Conservation (phyloP, 2,797 vertebrate genomes). For the Syngnathus acus region DNA sequence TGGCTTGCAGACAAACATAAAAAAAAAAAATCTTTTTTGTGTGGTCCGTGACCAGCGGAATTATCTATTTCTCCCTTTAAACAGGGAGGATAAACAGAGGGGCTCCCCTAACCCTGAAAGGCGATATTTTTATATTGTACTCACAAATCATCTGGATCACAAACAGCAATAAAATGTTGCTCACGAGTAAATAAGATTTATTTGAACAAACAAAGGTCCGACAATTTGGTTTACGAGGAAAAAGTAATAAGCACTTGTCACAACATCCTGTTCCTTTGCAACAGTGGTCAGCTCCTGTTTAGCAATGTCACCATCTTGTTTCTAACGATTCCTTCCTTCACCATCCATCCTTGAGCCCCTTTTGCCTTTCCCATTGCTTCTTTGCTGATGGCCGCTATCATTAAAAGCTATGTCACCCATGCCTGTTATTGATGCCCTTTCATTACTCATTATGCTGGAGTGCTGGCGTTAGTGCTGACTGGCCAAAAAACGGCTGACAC, state of each 20-base stretch:
- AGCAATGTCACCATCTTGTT: conserved; percentile 6
- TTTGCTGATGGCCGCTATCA: conserved; percentile 57
- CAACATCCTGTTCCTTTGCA: background rate
- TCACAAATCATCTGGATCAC: conserved; percentile 3
- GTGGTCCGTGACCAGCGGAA: too few species aligned
- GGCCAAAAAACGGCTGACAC: conserved; percentile 32
- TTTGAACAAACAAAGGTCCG: conserved; percentile 1
- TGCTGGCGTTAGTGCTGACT: conserved; percentile 61
- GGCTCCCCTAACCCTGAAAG: background rate
- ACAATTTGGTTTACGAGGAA: background rate
- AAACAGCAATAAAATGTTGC: background rate
- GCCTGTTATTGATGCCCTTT: conserved; percentile 63
- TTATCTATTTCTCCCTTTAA: too few species aligned
- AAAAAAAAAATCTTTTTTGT: too few species aligned
- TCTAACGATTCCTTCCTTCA: conserved; percentile 7
- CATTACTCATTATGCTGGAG: conserved; percentile 62
- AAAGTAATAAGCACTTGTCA: background rate
- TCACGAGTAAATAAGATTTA: conserved; percentile 1
- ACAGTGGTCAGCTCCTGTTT: background rate
- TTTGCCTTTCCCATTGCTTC: conserved; percentile 5
- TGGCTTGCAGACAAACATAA: too few species aligned
- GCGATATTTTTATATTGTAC: conserved; percentile 4
- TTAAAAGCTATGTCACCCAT: conserved; percentile 55
- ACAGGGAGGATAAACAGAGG: background rate
- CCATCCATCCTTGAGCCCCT: conserved; percentile 11